phyloP scores from a whole-genome alignment of 2,113 vertebrate species.

The Periophthalmus modestus region DNA sequence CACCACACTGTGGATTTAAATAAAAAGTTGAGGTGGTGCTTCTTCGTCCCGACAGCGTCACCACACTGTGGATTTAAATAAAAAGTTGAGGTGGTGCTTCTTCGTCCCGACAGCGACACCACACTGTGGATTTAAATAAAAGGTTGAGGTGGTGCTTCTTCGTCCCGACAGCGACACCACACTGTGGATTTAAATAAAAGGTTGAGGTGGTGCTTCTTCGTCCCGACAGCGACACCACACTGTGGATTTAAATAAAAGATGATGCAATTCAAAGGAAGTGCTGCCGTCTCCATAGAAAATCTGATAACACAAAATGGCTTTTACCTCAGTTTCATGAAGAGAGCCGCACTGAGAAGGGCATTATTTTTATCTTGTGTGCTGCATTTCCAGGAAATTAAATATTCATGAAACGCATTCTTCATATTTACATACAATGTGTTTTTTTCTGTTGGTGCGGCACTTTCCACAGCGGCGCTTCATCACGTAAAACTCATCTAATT shows the following conservation, averaged over 20 bases:
- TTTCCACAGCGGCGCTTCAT: conserved; percentile 50
- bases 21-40: too few species aligned
- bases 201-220: too few species aligned
- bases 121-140: too few species aligned
- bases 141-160: too few species aligned
- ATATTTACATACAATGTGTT: conserved; percentile 63
- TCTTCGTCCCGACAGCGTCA: too few species aligned
- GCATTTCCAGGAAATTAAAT: conserved; percentile 55
- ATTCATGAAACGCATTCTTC: conserved; percentile 54
- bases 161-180: too few species aligned
- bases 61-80: too few species aligned
- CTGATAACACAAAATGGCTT: conserved; percentile 74
- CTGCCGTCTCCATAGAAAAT: conserved; percentile 59
- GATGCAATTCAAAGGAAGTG: conserved; percentile 67
- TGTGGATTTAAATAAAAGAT: conserved; percentile 80
- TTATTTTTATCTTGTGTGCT: conserved; percentile 62
- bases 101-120: too few species aligned
- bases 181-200: too few species aligned
- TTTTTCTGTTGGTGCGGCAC: conserved; percentile 38
- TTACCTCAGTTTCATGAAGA: conserved; percentile 64
- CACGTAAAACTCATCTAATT: conserved; percentile 57
- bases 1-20: too few species aligned
- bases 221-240: too few species aligned
- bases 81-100: too few species aligned
- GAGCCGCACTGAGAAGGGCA: conserved; percentile 51